Evolutionary conservation across 2,888 invertebrate species (phyloP).

Genomic region (Ormyrus labotus): DNA sequence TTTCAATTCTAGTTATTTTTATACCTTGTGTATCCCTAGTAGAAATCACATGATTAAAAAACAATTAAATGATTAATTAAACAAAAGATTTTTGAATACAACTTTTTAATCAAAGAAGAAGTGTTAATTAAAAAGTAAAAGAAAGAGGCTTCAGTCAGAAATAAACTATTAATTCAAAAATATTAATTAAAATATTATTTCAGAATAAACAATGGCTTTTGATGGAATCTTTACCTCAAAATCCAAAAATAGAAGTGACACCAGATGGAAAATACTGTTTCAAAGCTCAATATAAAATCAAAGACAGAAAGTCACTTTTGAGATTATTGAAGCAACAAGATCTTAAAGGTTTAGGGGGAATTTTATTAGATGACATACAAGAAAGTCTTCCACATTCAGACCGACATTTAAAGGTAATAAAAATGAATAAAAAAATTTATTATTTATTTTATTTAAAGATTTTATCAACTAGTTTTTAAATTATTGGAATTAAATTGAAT

Average conservation of each 20-base stretch:
- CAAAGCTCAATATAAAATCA: slow-evolving; percentile 94
- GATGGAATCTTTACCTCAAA: slow-evolving; percentile 90
- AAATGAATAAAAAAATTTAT: not conserved
- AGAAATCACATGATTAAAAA: no score
- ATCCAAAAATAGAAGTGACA: slow-evolving; percentile 94
- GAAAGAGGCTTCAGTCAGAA: no score
- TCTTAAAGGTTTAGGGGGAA: slow-evolving; percentile 95
- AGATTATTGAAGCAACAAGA: slow-evolving; percentile 94
- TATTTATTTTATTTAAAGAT: no score
- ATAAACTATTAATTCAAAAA: not conserved
- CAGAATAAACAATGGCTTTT: slow-evolving; percentile 85
- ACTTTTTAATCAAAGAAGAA: no score
- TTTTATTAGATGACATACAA: slow-evolving; percentile 94
- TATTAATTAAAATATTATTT: slow-evolving; percentile 14
- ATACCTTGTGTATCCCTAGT: no score
- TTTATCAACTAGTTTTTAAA: no score
- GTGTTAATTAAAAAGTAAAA: no score
- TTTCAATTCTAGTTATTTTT: no score
- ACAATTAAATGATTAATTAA: not conserved
- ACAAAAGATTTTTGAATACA: not conserved
- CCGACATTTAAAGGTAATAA: slow-evolving; percentile 85
- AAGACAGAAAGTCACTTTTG: slow-evolving; percentile 92
- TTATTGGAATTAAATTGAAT: no score
- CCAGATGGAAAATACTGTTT: slow-evolving; percentile 90
- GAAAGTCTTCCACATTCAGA: slow-evolving; percentile 97